Conservation (phyloP, 2,888 invertebrate species). For the Marronus borbonicus region DNA sequence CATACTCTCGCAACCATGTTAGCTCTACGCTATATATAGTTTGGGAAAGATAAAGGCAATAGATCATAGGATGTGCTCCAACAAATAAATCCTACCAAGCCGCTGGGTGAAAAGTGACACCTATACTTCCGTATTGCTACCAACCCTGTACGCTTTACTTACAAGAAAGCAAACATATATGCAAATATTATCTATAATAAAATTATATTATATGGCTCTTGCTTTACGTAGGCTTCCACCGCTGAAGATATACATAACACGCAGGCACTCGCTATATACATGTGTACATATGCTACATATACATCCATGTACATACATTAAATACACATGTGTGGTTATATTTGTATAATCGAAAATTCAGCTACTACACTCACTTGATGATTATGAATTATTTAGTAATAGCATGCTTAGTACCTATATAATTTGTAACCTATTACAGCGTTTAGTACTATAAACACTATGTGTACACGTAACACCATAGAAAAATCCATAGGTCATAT, state of each 20-base stretch:
- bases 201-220: constrained; percentile 14
- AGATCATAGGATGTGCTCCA: constrained; percentile 33
- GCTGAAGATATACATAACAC: not conserved
- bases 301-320: not conserved
- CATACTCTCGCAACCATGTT: not conserved
- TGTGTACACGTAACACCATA: too few species aligned
- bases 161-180: constrained; percentile 32
- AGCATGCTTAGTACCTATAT: too few species aligned
- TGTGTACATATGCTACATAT: not conserved
- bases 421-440: too few species aligned
- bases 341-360: not conserved
- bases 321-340: not conserved
- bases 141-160: constrained; percentile 16
- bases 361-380: not conserved
- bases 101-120: constrained; percentile 14
- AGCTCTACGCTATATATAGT: constrained; percentile 7
- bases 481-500: too few species aligned
- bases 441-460: too few species aligned
- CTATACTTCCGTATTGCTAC: not conserved
- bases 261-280: not conserved
- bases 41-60: constrained; percentile 33
- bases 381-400: constrained; percentile 1
- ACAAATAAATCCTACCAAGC: constrained; percentile 35
- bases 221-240: constrained; percentile 3
- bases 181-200: constrained; percentile 25